Percentiles rank a stretch among this genome's conserved stretches.
phyloP scores from a whole-genome alignment of 2,888 invertebrate species.

The Allacma fusca region DNA sequence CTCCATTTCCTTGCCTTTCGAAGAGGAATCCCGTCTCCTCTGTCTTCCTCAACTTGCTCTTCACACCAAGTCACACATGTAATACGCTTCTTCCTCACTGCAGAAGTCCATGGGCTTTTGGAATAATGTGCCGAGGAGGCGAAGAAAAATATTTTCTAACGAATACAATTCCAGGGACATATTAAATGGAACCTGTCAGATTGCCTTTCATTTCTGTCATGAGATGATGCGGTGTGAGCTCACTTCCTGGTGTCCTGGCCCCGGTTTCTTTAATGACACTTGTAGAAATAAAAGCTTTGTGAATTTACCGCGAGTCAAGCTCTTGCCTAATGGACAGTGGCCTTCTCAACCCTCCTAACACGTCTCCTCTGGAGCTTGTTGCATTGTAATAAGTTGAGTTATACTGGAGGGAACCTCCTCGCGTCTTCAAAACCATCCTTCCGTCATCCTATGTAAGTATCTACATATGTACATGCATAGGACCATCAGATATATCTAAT shows the following conservation, averaged over 20 bases:
- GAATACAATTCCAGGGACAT: neutral
- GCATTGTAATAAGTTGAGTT: too few relatives aligned
- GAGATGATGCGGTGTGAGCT: too few relatives aligned
- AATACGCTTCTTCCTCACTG: neutral
- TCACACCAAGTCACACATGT: slow-evolving; percentile 13
- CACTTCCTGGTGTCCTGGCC: too few relatives aligned
- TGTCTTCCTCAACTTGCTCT: slow-evolving; percentile 13
- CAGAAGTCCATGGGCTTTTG: too few relatives aligned
- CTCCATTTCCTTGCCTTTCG: neutral
- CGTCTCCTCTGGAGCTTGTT: too few relatives aligned
- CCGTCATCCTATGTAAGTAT: too few relatives aligned
- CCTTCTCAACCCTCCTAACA: too few relatives aligned
- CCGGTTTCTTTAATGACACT: neutral
- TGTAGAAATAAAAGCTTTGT: neutral
- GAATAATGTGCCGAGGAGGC: neutral
- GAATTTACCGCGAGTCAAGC: neutral
- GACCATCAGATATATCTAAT: too few relatives aligned
- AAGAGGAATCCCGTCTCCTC: slow-evolving; percentile 5
- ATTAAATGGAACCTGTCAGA: neutral
- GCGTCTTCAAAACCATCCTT: too few relatives aligned
- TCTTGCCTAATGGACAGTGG: neutral
- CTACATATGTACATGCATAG: too few relatives aligned
- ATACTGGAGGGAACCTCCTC: too few relatives aligned
- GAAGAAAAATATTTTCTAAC: slow-evolving; percentile 4
- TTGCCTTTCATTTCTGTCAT: neutral